Evolutionary conservation across 1,140 invertebrate species (phyloP).

Genomic region (Bathynomus jamesi): DNA sequence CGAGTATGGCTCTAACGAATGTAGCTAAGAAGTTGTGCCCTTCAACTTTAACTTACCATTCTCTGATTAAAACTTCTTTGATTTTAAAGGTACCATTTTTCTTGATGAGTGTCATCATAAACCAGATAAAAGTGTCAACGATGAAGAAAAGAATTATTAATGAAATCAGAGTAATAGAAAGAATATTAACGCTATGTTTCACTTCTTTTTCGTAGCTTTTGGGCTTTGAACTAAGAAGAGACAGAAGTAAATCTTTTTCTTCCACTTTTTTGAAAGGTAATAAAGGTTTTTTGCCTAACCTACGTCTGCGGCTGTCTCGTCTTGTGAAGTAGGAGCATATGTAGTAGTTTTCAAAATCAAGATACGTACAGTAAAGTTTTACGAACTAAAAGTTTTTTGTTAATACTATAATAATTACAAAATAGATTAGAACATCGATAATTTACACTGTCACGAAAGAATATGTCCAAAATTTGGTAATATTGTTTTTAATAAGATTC

Average conservation of each 20-base stretch:
- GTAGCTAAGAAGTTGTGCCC: background rate
- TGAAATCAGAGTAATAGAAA: background rate
- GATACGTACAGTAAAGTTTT: background rate
- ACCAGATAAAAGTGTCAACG: background rate
- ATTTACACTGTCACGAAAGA: background rate
- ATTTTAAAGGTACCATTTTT: background rate
- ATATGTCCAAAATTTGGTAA: background rate
- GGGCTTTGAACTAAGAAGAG: background rate
- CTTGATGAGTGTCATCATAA: background rate
- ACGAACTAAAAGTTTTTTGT: background rate
- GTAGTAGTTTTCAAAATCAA: constrained; percentile 12
- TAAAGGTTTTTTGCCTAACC: background rate
- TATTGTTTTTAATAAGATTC: background rate
- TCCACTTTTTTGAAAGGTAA: constrained; percentile 11
- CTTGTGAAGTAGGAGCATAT: constrained; percentile 3
- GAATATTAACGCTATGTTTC: constrained; percentile 2
- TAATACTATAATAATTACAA: constrained; percentile 3
- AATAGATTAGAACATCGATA: background rate
- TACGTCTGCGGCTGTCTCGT: background rate
- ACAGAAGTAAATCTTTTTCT: constrained; percentile 1
- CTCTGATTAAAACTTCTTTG: background rate
- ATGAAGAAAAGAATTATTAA: background rate
- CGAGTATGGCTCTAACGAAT: background rate
- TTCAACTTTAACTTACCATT: background rate
- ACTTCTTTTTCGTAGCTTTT: background rate